These are phyloP conservation scores for Ispidina picta DNA, from an alignment of 2,797 vertebrate species.

Conservation along the genomic window DNA sequence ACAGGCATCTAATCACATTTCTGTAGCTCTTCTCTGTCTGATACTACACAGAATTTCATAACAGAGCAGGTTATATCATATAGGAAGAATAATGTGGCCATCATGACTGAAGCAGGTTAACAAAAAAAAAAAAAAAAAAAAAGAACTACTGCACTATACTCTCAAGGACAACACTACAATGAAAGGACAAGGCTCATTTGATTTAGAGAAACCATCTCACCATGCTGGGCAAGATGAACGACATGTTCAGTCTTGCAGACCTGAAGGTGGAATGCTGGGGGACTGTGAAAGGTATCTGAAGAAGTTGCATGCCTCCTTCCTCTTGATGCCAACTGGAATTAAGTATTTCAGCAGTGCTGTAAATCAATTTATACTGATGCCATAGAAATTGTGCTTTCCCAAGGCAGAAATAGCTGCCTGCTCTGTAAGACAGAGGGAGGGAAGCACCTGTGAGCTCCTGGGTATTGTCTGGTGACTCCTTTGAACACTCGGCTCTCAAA, in stretches of 20 bases:
- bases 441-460: not conserved
- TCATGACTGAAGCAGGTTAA: not conserved
- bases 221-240: not conserved
- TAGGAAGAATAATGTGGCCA: not conserved
- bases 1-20: not conserved
- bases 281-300: not conserved
- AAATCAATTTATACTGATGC: conserved; percentile 10
- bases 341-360: not conserved
- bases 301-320: not conserved
- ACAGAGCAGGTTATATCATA: not conserved
- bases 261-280: not conserved
- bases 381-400: conserved; percentile 1
- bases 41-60: not conserved
- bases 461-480: not conserved
- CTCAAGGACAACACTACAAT: not conserved
- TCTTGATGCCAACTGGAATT: not conserved
- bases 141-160: not conserved
- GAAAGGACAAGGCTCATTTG: not conserved
- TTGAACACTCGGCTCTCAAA: not conserved
- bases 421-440: not conserved
- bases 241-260: not conserved
- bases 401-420: not conserved
- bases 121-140: not conserved
- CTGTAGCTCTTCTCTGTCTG: not conserved
- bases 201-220: not conserved